Base-by-base conservation (phyloP, 2,888 invertebrate genomes). In the Ophraella communa region DNA sequence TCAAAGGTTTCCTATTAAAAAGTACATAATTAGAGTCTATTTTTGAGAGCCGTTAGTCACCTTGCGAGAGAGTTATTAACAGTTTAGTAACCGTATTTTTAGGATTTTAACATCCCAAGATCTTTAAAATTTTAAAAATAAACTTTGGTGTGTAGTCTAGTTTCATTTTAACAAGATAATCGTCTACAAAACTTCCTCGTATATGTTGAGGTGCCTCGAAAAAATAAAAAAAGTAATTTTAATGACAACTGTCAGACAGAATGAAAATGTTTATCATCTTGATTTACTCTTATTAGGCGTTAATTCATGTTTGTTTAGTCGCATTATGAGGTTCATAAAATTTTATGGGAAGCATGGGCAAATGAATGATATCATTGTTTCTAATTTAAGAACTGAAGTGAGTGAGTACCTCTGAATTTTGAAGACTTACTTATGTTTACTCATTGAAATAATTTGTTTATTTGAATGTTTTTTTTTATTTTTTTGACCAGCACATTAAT, bases 291-390 rank as follows among this genome's bases (percentile, higher is more conserved):
- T 49, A 49, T 49, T 49, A 49, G 49, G 49, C 49, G 49, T 49
- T 49, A 49, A 49, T 49, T 23, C n/a, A 7, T 49, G 24, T 49
- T 49, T 49, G 21, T 49, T 23, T 49, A 49, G 49, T 49, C 49
- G 14, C 21, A 49, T 49, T 49, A 49, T 23, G 49, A 24, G 21
- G 49, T 49, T n/a, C 23, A 24, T 49, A 49, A 49, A 49, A 23
- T 49, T 49, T 49, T 49, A 49, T 49, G 24, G 21, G 35, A 35
- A 4, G 35, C 35, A 35, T 35, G 35, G 35, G n/a, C n/a, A 14
- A 35, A n/a, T 35, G 35, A 11, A 35, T 35, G 35, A 35, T 33
- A 33, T 35, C 35, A 4, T 35, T 35, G n/a, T 35, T 35, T n/a
- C 35, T 35, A 35, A 35, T 35, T 35, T 35, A 1, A 35, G 11